Evolutionary conservation across 2,113 vertebrate species (phyloP), one percentile per base, ranked within the genome.

Genomic region (Nerophis lumbriciformis): DNA sequence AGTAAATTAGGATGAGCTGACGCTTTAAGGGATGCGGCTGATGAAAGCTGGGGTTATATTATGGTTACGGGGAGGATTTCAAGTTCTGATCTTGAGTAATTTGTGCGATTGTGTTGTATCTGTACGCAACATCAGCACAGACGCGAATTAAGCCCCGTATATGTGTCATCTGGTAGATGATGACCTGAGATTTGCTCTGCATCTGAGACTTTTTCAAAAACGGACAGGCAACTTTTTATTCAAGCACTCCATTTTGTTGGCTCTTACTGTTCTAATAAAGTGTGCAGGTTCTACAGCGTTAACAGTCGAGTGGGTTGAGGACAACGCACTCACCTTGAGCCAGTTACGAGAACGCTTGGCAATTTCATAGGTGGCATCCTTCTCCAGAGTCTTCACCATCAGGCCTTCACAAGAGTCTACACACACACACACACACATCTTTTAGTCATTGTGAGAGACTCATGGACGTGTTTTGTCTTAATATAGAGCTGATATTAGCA

Each of bases 321-420:
- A 16, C 16, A 9, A 12, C 2, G 48, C 57, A 71, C 68, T 48
- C 71, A 97, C 94, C 94, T 96, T 97, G 44, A 95, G 89, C 94
- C 94, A 97, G 72, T 96, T 97, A 80, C 94, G 94, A 0, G 94
- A 96, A 14, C 94, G 90, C 75, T 94, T 97, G 36, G 94, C 94
- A 3, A 96, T 96, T 86, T 96, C 94, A 8, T 97, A 97, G 19
- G 94, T 96, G 62, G 95, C 93, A 1, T 94, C 86, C 13, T 92
- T 89, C 16, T 96, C 94, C 68, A 96, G 79, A 13, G 94, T 95
- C 71, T 96, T 97, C 69, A 97, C 92, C 94, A 95, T 97, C 9
- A 97, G 88, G 2, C 95, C 95, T 77, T 95, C 94, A 0, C 94
- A 96, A 14, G 95, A 97, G 69, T 96, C 95, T 97, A 74, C 21